Percentiles rank a stretch among this genome's conserved stretches.
phyloP scores from a whole-genome alignment of 53 echinoderm and acorn worm species.

The Temnopleurus reevesii region DNA sequence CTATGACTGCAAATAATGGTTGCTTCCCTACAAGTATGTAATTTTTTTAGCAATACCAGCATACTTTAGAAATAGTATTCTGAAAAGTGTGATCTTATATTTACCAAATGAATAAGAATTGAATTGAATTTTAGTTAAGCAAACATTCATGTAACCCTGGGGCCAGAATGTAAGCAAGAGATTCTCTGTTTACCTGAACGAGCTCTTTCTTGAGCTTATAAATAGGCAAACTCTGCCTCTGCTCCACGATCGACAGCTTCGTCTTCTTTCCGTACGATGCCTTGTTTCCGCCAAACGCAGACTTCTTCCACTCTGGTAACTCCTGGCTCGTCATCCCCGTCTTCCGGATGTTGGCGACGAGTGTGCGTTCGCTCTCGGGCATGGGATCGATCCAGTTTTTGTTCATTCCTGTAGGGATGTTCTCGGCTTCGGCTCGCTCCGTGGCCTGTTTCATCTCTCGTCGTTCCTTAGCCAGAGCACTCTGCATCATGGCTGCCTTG shows the following conservation, averaged over 20 bases:
- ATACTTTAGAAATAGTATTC: no score
- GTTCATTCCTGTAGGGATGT: slow-evolving; percentile 97
- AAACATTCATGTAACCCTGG: no score
- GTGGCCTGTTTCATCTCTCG: slow-evolving; percentile 90
- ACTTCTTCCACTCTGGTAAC: slow-evolving; percentile 99
- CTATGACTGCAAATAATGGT: no score
- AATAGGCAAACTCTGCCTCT: slow-evolving; percentile 90
- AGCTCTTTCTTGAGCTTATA: slow-evolving; percentile 88
- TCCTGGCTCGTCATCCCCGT: slow-evolving; percentile 89
- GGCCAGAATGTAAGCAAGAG: no score
- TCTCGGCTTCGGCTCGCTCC: slow-evolving; percentile 91
- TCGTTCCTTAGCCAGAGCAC: slow-evolving; percentile 90
- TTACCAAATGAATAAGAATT: no score
- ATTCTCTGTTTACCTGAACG: slow-evolving; percentile 69
- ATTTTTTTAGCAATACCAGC: no score
- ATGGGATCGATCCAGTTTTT: slow-evolving; percentile 99
- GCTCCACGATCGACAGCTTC: slow-evolving; percentile 95
- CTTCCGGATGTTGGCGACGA: slow-evolving; percentile 89
- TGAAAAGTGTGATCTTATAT: no score
- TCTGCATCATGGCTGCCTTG: slow-evolving; percentile 99
- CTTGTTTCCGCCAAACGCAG: slow-evolving; percentile 96
- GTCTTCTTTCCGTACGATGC: slow-evolving; percentile 95
- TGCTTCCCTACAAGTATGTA: no score
- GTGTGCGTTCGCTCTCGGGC: slow-evolving; percentile 91
- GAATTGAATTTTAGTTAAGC: no score